phyloP scores from a whole-genome alignment of 1,140 invertebrate species.

The Littorina saxatilis region DNA sequence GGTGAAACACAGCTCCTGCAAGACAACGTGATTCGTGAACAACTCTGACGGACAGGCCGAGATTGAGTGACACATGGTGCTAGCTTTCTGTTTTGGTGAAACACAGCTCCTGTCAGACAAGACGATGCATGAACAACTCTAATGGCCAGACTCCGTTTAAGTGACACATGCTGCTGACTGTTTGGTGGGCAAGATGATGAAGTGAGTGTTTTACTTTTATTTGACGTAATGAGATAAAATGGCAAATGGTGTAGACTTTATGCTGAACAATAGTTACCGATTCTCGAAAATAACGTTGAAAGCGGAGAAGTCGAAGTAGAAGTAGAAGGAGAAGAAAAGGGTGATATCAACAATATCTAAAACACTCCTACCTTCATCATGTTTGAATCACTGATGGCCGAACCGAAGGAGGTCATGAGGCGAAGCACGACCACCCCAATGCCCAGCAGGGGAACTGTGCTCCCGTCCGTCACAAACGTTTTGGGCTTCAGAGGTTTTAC shows the following conservation, averaged over 20 bases:
- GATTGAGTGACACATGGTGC: too few species aligned
- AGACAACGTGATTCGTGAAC: neutral
- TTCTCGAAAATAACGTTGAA: too few species aligned
- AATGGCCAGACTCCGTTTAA: neutral
- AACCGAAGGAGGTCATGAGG: slow-evolving; percentile 80
- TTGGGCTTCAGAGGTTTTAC: slow-evolving; percentile 82
- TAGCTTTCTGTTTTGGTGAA: too few species aligned
- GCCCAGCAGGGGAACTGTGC: slow-evolving; percentile 87
- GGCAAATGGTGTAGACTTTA: too few species aligned
- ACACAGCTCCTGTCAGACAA: too few species aligned
- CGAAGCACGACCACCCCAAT: slow-evolving; percentile 93
- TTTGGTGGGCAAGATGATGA: too few species aligned
- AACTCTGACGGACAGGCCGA: neutral
- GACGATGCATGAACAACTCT: neutral
- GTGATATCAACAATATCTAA: neutral
- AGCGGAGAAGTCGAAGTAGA: neutral
- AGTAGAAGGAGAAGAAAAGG: neutral
- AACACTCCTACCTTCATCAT: slow-evolving; percentile 85
- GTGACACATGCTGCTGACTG: too few species aligned
- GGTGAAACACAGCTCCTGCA: slow-evolving; percentile 84
- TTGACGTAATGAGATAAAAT: too few species aligned
- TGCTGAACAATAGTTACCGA: too few species aligned
- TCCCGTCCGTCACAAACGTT: slow-evolving; percentile 91
- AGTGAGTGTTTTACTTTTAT: too few species aligned
- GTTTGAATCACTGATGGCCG: slow-evolving; percentile 93